These are phyloP conservation scores for Lutjanus erythropterus DNA, from an alignment of 2,113 vertebrate genomes.

Conservation along the genomic window DNA sequence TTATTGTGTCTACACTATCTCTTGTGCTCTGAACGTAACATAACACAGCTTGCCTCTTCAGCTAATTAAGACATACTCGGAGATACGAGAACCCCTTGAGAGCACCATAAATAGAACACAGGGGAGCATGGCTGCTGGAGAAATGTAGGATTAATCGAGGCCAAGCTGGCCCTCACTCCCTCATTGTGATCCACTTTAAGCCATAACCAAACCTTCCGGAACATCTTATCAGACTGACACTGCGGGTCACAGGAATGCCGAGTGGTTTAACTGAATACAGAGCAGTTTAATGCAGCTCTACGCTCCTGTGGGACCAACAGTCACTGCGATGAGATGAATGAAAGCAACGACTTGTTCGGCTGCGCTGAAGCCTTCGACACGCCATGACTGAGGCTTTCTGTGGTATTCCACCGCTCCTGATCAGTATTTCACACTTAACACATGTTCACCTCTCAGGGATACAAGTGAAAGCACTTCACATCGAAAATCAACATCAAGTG, in stretches of 20 bases:
- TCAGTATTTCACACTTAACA: background rate
- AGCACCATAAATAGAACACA: conserved; percentile 37
- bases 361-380: background rate
- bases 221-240: conserved; percentile 32
- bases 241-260: conserved; percentile 9
- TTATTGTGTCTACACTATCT: background rate
- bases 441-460: background rate
- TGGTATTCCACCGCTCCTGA: background rate
- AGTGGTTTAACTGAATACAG: background rate
- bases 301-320: background rate
- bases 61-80: conserved; percentile 70
- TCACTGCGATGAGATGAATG: background rate
- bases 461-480: background rate
- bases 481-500: no score
- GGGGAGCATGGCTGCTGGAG: conserved; percentile 9
- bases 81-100: conserved; percentile 28
- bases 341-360: conserved; percentile 1
- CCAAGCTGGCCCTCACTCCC: conserved; percentile 12
- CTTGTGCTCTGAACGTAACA: background rate
- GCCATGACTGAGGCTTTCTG: background rate
- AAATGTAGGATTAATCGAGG: conserved; percentile 28
- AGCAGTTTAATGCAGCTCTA: background rate
- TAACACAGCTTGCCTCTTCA: conserved; percentile 43
- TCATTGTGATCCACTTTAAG: conserved; percentile 36
- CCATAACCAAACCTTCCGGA: conserved; percentile 8